Conservation (phyloP, 2,797 vertebrate species). For the Miichthys miiuy region DNA sequence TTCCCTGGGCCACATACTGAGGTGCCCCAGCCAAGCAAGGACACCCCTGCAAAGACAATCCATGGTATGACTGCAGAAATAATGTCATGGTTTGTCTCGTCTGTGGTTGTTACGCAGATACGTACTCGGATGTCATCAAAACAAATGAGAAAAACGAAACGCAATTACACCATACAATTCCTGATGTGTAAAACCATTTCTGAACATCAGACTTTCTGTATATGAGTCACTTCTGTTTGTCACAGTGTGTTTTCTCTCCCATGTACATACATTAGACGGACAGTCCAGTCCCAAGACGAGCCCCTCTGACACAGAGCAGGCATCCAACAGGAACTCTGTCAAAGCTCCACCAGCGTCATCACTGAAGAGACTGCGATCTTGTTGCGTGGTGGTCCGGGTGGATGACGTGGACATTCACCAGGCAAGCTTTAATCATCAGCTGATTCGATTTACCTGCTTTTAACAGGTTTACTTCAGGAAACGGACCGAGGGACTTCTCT, state of each 20-base stretch:
- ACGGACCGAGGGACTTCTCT: not conserved
- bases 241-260: slow-evolving; percentile 4
- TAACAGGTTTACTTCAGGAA: slow-evolving; percentile 20
- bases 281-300: slow-evolving; percentile 79
- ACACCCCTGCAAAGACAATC: slow-evolving; percentile 80
- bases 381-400: slow-evolving; percentile 92
- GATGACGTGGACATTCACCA: slow-evolving; percentile 97
- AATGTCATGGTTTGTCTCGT: not conserved
- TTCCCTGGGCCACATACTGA: slow-evolving; percentile 78
- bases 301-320: slow-evolving; percentile 75
- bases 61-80: slow-evolving; percentile 51
- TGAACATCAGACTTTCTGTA: not conserved
- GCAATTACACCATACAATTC: not conserved
- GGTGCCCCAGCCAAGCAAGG: slow-evolving; percentile 67
- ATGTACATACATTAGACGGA: slow-evolving; percentile 72
- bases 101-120: not conserved
- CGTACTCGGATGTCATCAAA: not conserved
- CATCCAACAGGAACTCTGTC: slow-evolving; percentile 61
- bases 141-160: too few species aligned
- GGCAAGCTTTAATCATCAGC: slow-evolving; percentile 79
- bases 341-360: slow-evolving; percentile 69
- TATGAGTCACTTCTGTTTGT: not conserved
- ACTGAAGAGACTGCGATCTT: slow-evolving; percentile 92
- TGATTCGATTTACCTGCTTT: slow-evolving; percentile 51
- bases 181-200: not conserved